Percentiles rank a stretch among this genome's conserved stretches.
Evolutionary conservation across 2,113 vertebrate species (phyloP).

Genomic region (Chroicocephalus ridibundus): DNA sequence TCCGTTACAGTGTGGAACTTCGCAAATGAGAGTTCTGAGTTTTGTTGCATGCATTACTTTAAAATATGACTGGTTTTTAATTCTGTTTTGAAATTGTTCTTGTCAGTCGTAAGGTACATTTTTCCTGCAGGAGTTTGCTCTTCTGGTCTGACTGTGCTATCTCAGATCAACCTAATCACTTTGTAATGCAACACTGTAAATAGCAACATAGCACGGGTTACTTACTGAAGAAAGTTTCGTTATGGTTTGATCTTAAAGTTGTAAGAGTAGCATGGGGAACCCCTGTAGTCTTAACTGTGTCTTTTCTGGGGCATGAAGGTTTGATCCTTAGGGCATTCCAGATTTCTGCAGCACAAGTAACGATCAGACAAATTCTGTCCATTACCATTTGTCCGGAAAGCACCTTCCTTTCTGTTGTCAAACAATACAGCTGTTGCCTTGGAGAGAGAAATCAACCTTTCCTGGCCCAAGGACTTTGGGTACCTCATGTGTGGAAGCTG

Average conservation of each 20-base stretch:
- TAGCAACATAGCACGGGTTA: background rate
- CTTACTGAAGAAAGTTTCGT: background rate
- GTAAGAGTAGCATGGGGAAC: background rate
- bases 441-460: background rate
- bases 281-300: background rate
- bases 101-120: background rate
- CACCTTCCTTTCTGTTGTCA: background rate
- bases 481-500: background rate
- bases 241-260: background rate
- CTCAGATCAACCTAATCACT: background rate
- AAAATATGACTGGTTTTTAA: background rate
- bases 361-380: background rate
- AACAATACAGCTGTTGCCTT: background rate
- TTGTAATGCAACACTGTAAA: background rate
- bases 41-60: background rate
- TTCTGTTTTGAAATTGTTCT: background rate
- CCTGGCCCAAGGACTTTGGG: background rate
- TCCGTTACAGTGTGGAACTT: background rate
- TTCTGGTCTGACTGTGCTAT: background rate
- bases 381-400: background rate
- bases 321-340: background rate
- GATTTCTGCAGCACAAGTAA: background rate
- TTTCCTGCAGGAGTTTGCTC: background rate
- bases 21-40: background rate
- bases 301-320: background rate